Conservation (phyloP, 2,888 invertebrate species). For the Philaethria dido region DNA sequence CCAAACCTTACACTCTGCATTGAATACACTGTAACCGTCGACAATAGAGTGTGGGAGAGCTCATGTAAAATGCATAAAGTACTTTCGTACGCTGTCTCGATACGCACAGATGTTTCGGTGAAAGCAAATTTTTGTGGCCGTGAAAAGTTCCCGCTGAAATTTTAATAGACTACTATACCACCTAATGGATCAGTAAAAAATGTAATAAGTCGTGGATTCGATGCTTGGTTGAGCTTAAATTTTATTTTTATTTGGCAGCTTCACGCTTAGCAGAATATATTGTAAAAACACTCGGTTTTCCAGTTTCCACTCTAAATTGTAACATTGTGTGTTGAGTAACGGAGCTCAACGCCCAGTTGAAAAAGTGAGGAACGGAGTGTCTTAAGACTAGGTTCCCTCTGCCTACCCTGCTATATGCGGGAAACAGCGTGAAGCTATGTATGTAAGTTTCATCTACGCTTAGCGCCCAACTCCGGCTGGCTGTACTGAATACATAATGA, state of each 20-base stretch:
- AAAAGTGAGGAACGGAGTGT: too few relatives aligned
- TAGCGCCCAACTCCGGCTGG: neutral
- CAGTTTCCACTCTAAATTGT: too few relatives aligned
- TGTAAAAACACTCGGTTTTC: too few relatives aligned
- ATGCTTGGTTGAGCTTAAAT: neutral
- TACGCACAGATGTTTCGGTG: constrained; percentile 73
- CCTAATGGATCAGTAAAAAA: neutral
- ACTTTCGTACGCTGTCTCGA: constrained; percentile 64
- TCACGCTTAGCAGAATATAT: too few relatives aligned
- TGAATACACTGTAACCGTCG: constrained; percentile 48
- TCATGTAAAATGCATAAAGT: constrained; percentile 88
- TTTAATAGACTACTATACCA: constrained; percentile 27
- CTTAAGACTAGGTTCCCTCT: too few relatives aligned
- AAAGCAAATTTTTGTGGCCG: constrained; percentile 62
- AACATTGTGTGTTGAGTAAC: too few relatives aligned
- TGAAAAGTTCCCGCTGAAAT: constrained; percentile 49
- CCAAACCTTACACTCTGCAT: constrained; percentile 49
- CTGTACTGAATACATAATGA: constrained; percentile 2
- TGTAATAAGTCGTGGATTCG: neutral
- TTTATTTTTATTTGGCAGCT: too few relatives aligned
- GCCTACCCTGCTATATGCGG: too few relatives aligned
- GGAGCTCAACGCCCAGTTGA: too few relatives aligned
- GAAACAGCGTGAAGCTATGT: too few relatives aligned
- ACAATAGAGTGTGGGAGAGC: constrained; percentile 58
- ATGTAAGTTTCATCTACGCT: neutral